phyloP scores from a whole-genome alignment of 2,888 invertebrate species.

The Drosophila falleni region DNA sequence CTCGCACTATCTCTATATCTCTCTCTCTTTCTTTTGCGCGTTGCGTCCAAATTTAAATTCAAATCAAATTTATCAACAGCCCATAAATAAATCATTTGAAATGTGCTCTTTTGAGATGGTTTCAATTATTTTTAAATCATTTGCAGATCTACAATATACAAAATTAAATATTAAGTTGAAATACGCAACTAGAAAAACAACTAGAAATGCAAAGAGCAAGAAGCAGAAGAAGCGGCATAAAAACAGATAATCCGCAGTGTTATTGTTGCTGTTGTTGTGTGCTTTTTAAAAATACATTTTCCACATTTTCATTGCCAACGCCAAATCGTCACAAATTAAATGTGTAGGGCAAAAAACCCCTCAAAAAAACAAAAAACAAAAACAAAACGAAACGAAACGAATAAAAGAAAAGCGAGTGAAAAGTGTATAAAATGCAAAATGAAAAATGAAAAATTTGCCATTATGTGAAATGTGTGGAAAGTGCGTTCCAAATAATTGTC shows the following conservation, averaged over 20 bases:
- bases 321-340: slow-evolving; percentile 56
- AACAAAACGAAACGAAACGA: slow-evolving; percentile 9
- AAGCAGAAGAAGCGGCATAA: slow-evolving; percentile 22
- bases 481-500: slow-evolving; percentile 33
- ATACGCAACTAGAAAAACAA: slow-evolving; percentile 24
- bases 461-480: slow-evolving; percentile 46
- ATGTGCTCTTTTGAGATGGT: slow-evolving; percentile 12
- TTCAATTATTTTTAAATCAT: slow-evolving; percentile 50
- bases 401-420: slow-evolving; percentile 17
- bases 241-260: slow-evolving; percentile 41
- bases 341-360: slow-evolving; percentile 56
- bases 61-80: slow-evolving; percentile 51
- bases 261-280: slow-evolving; percentile 27
- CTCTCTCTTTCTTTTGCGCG: not conserved
- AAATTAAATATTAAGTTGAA: slow-evolving; percentile 39
- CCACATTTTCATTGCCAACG: slow-evolving; percentile 70
- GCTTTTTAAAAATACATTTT: slow-evolving; percentile 70
- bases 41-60: slow-evolving; percentile 35
- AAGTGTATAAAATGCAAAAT: slow-evolving; percentile 43
- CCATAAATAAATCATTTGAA: slow-evolving; percentile 54
- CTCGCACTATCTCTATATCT: not conserved
- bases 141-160: slow-evolving; percentile 20
- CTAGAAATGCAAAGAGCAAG: not conserved
- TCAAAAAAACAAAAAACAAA: slow-evolving; percentile 11
- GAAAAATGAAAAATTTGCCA: slow-evolving; percentile 22